Conservation (phyloP, 2,113 vertebrate species). For the Scytalopus superciliaris region DNA sequence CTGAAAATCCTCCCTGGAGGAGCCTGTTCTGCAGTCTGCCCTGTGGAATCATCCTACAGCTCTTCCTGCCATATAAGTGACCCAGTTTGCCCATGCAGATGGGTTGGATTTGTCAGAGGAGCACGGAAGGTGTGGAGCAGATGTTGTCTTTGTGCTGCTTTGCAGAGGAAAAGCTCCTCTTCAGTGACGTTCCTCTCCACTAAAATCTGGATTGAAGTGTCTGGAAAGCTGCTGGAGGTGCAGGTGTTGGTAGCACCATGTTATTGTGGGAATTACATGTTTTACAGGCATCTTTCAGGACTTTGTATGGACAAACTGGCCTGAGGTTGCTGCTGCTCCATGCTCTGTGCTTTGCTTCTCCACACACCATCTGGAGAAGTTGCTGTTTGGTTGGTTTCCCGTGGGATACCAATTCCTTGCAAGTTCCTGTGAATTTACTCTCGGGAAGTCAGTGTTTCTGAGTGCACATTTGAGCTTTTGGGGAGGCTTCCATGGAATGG, state of each 20-base stretch:
- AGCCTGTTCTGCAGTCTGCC: neutral
- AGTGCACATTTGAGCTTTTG: neutral
- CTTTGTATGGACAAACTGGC: neutral
- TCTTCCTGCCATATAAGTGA: neutral
- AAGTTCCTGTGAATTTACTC: neutral
- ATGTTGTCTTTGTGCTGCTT: neutral
- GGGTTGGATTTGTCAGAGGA: conserved; percentile 12
- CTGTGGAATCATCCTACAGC: neutral
- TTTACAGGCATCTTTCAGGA: neutral
- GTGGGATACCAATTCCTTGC: neutral
- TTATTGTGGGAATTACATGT: neutral
- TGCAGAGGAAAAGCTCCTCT: neutral
- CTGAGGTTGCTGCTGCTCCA: neutral
- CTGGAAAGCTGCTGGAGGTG: neutral
- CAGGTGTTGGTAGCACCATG: neutral
- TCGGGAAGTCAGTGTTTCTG: neutral
- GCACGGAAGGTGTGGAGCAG: neutral
- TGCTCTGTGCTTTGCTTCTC: neutral
- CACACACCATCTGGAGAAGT: neutral
- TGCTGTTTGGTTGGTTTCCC: neutral
- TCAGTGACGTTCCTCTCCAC: neutral
- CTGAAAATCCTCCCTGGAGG: neutral
- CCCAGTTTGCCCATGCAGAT: conserved; percentile 21
- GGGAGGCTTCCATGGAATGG: neutral
- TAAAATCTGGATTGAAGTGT: neutral